phyloP scores from a whole-genome alignment of 2,888 invertebrate species.

The Teleiodes luculella region DNA sequence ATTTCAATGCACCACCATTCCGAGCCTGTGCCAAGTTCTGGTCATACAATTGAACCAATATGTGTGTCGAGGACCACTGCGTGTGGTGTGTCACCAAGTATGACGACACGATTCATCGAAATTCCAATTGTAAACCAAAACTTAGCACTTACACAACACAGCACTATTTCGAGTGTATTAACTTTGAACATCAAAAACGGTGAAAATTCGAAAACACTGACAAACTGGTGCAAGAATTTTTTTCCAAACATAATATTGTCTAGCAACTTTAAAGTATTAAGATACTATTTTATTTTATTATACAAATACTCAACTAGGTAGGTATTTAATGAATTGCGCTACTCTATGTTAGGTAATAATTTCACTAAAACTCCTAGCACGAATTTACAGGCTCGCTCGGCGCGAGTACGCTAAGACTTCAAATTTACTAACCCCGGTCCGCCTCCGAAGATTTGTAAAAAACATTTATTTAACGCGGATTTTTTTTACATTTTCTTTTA shows the following conservation, averaged over 20 bases:
- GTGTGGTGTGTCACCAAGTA: no score
- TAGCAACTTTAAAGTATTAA: slow-evolving; percentile 68
- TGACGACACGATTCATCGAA: not conserved
- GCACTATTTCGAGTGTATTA: slow-evolving; percentile 25
- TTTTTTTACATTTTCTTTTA: slow-evolving; percentile 52
- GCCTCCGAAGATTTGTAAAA: slow-evolving; percentile 60
- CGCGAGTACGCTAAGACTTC: slow-evolving; percentile 42
- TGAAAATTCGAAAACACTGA: slow-evolving; percentile 26
- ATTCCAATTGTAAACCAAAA: not conserved
- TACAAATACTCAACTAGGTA: slow-evolving; percentile 68
- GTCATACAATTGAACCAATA: not conserved
- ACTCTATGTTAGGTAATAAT: slow-evolving; percentile 58
- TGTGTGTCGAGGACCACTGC: no score
- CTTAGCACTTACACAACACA: not conserved
- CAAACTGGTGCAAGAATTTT: slow-evolving; percentile 60
- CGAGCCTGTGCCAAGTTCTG: slow-evolving; percentile 24
- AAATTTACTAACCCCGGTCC: slow-evolving; percentile 55
- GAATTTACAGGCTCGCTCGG: slow-evolving; percentile 46
- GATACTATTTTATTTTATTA: slow-evolving; percentile 56
- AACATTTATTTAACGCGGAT: slow-evolving; percentile 54
- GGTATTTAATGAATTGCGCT: slow-evolving; percentile 69
- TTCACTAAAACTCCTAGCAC: slow-evolving; percentile 64
- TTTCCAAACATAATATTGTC: slow-evolving; percentile 67
- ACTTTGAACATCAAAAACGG: slow-evolving; percentile 22
- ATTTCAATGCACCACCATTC: slow-evolving; percentile 60